A percentile compares a stretch with the other conserved stretches of the same genome.
These are phyloP conservation scores for Formica aserva DNA, from an alignment of 2,888 invertebrate species.

Conservation along the genomic window DNA sequence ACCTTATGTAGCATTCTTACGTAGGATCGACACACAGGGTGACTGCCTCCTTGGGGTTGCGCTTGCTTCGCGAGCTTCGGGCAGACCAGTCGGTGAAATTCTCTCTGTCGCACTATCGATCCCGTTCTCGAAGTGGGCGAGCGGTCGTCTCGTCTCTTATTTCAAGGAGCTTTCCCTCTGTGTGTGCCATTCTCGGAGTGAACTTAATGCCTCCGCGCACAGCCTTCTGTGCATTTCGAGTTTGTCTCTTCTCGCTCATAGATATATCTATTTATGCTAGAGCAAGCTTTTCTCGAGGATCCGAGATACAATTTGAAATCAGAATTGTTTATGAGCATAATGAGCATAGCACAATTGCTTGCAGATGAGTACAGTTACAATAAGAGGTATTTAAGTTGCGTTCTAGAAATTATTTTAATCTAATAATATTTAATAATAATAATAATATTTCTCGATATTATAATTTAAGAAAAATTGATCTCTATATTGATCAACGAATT, in stretches of 20 bases:
- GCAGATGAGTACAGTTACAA: background rate
- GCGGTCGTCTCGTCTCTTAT: background rate
- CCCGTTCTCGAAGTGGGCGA: slow-evolving; percentile 14
- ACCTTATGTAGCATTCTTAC: slow-evolving; percentile 54
- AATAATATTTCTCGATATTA: background rate
- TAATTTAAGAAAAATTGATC: no score
- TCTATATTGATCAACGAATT: background rate
- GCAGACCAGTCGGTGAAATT: slow-evolving; percentile 47
- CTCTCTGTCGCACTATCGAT: slow-evolving; percentile 62
- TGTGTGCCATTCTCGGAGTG: background rate
- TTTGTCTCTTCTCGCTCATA: background rate
- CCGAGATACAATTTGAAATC: background rate
- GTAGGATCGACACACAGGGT: slow-evolving; percentile 34
- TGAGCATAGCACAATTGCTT: background rate
- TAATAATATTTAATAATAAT: background rate
- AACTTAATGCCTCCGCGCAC: slow-evolving; percentile 7
- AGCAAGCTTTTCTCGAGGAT: background rate
- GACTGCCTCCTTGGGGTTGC: slow-evolving; percentile 46
- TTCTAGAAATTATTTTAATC: background rate
- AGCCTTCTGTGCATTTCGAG: background rate
- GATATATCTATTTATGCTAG: background rate
- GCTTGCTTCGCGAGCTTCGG: slow-evolving; percentile 1
- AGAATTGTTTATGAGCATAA: background rate
- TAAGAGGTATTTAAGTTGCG: background rate
- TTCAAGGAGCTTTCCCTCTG: background rate